These are phyloP conservation scores for Lepilemur ruficaudatus DNA, from an alignment of 2,797 vertebrate species.

Conservation along the genomic window DNA sequence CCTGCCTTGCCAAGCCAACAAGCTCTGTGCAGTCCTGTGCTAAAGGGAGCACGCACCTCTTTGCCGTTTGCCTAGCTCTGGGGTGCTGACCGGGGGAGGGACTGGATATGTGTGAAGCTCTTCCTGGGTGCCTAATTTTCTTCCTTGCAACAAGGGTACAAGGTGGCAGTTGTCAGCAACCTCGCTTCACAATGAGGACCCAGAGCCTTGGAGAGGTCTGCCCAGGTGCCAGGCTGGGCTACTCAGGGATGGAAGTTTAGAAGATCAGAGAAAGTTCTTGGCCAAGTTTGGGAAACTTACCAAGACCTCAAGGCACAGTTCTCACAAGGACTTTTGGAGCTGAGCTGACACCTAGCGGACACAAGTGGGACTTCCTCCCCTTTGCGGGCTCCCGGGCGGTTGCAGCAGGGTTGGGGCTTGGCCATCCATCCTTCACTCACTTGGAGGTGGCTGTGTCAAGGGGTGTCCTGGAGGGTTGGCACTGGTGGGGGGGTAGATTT, in stretches of 20 bases:
- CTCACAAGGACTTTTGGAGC: conserved; percentile 25
- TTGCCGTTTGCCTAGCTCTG: not conserved
- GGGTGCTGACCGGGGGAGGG: not conserved
- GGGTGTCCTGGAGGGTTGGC: not conserved
- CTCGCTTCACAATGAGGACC: not conserved
- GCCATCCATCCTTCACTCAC: not conserved
- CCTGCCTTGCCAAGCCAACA: not conserved
- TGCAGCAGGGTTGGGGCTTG: not conserved
- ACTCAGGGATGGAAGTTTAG: not conserved
- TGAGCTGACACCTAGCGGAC: conserved; percentile 73
- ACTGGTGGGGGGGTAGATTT: not conserved
- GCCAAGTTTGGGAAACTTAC: not conserved
- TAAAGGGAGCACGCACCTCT: not conserved
- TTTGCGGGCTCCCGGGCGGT: no score
- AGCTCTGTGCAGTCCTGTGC: accelerated
- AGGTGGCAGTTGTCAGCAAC: not conserved
- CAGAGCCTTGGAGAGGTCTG: not conserved
- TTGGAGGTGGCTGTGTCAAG: not conserved
- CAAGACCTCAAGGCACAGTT: accelerated
- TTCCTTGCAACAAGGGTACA: not conserved
- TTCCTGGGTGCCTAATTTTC: not conserved
- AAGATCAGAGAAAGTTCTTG: not conserved
- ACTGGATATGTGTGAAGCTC: not conserved
- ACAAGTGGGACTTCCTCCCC: not conserved
- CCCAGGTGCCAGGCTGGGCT: not conserved